Evolutionary conservation across 2,113 vertebrate genomes (phyloP), one percentile per base, ranked within the genome.

Genomic region (Rhadina sibilatrix): DNA sequence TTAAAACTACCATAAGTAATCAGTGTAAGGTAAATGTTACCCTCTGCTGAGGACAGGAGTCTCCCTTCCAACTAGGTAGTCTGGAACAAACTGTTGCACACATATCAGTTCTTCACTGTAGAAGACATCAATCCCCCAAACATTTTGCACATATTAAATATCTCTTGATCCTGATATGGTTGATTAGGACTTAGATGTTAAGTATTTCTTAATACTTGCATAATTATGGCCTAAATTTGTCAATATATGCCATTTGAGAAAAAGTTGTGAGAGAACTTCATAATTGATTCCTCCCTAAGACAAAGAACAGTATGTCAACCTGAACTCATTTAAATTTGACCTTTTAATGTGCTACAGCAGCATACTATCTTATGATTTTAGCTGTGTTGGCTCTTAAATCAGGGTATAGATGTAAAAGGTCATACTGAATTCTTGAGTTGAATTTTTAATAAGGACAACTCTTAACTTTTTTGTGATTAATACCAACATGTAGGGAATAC

Each of bases 341-440:
- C 95, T 97, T 97, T 96, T 96, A 96, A 97, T 84, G 60, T 95
- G 92, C 91, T 92, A 92, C 88, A 95, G 93, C 87, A 94, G 95
- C 91, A 94, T 83, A 83, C 57, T 84, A 56, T 94, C 94, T 80
- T 76, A 92, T 42, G 76, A 79, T 96, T 94, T 95, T 94, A 96
- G 46, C 79, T 72, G 15, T 44, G 59, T 50, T 85, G 37, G 78
- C 83, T 96, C 94, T 95, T 97, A 97, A 97, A 97, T 97, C 96
- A 97, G 93, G 79, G 59, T 96, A 91, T 93, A 89, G 75, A 83
- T 91, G 40, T 88, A 96, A 98, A 98, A 97, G 96, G 97, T 93
- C 95, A 72, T 40, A 40, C 65, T 69, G 82, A 96, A 91, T 95
- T 93, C 75, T 88, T 86, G 49, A 94, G 44, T 16, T 90, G 82